These are phyloP conservation scores for Mythimna loreyi DNA, from an alignment of 2,888 invertebrate genomes.

Conservation along the genomic window DNA sequence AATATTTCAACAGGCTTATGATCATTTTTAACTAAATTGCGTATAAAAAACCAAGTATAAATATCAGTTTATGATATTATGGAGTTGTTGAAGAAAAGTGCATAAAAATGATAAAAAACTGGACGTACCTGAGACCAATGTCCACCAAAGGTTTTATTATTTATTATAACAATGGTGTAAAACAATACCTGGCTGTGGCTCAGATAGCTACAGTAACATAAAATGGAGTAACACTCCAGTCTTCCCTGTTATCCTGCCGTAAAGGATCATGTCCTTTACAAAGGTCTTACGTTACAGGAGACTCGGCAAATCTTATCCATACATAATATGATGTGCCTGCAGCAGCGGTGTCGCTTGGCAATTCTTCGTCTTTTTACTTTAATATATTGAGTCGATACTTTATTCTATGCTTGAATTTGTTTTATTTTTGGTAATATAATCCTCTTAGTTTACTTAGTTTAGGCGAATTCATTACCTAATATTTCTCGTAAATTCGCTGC, in stretches of 20 bases:
- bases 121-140: neutral
- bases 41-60: too few relatives aligned
- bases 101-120: neutral
- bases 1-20: neutral
- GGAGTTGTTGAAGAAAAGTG: neutral
- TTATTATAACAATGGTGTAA: neutral
- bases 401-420: neutral
- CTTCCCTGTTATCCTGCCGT: conserved; percentile 21
- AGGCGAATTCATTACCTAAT: too few relatives aligned
- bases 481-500: neutral
- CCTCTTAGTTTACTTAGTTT: neutral
- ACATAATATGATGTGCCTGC: conserved; percentile 19
- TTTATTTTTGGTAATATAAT: neutral
- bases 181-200: neutral
- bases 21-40: neutral
- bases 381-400: conserved; percentile 32
- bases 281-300: conserved; percentile 22
- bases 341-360: conserved; percentile 30
- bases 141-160: too few relatives aligned
- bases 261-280: conserved; percentile 23
- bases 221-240: conserved; percentile 12
- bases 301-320: conserved; percentile 31
- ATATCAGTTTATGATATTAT: neutral
- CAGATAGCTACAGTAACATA: neutral
- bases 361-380: conserved; percentile 22